Evolutionary conservation across 53 echinoderm and acorn worm species (phyloP).

Genomic region (Holothuria leucospilota): DNA sequence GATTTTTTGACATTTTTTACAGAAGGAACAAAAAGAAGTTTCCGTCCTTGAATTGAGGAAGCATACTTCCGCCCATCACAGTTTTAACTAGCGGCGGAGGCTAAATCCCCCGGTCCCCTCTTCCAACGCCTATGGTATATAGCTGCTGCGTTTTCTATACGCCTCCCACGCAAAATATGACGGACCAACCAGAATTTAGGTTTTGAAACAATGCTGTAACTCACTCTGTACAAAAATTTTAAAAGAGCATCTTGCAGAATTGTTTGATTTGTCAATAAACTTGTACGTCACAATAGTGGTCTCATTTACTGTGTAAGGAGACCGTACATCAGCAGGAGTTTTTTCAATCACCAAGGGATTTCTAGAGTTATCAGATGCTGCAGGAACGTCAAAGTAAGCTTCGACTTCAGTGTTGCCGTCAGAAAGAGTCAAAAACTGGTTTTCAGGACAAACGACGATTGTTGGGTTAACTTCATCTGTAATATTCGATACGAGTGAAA

Average conservation of each 20-base stretch:
- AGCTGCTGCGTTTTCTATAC: too few relatives aligned
- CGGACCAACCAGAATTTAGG: too few relatives aligned
- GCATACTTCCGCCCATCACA: too few relatives aligned
- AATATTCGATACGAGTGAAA: background rate
- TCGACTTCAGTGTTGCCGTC: background rate
- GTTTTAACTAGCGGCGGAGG: too few relatives aligned
- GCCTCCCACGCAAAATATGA: too few relatives aligned
- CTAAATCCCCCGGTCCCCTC: too few relatives aligned
- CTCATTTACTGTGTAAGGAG: constrained; percentile 62
- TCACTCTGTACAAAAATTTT: constrained; percentile 53
- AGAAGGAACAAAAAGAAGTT: too few relatives aligned
- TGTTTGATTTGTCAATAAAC: constrained; percentile 49
- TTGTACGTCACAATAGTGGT: constrained; percentile 54
- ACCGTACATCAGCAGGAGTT: constrained; percentile 57
- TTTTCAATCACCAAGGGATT: constrained; percentile 35
- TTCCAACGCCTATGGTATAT: too few relatives aligned
- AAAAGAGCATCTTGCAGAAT: constrained; percentile 53
- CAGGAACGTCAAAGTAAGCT: constrained; percentile 48
- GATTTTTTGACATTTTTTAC: too few relatives aligned
- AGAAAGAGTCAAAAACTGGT: background rate
- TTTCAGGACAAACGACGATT: background rate
- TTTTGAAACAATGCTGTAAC: background rate
- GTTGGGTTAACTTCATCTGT: background rate
- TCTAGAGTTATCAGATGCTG: constrained; percentile 62
- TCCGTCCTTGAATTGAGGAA: too few relatives aligned